Evolutionary conservation across 2,888 invertebrate genomes (phyloP).

Genomic region (Plusia festucae): DNA sequence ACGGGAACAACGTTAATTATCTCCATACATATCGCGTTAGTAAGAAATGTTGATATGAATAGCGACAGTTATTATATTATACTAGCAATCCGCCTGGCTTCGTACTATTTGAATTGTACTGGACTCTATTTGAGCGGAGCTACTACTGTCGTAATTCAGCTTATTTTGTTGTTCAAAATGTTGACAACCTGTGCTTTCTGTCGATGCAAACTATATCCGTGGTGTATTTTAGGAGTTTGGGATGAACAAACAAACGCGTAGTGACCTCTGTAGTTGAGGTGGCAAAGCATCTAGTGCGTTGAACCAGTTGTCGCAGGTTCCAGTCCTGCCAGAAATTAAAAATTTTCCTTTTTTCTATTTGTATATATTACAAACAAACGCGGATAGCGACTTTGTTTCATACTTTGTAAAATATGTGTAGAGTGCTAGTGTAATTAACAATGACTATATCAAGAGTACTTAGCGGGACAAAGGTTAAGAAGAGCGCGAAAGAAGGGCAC

Average conservation of each 20-base stretch:
- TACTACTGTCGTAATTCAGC: not conserved
- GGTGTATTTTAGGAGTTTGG: not conserved
- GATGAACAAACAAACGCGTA: not conserved
- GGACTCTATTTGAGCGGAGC: too few relatives aligned
- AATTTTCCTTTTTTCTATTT: too few relatives aligned
- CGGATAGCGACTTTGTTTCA: not conserved
- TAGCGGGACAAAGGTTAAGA: not conserved
- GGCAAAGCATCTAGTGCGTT: too few relatives aligned
- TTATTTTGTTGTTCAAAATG: not conserved
- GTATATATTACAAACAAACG: too few relatives aligned
- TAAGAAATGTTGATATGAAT: conserved; percentile 28
- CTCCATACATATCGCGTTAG: conserved; percentile 54
- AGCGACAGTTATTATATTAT: conserved; percentile 38
- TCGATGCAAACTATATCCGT: not conserved
- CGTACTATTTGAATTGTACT: not conserved
- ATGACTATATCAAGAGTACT: not conserved
- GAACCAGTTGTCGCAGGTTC: too few relatives aligned
- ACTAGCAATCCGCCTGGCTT: not conserved
- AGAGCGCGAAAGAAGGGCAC: not conserved
- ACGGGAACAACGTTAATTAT: conserved; percentile 65
- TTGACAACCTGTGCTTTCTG: too few relatives aligned
- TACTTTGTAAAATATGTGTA: not conserved
- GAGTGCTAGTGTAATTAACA: not conserved
- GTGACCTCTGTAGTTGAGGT: too few relatives aligned
- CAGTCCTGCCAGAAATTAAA: too few relatives aligned